Conservation (phyloP, 2,888 invertebrate genomes). For the Hecatera dysodea region DNA sequence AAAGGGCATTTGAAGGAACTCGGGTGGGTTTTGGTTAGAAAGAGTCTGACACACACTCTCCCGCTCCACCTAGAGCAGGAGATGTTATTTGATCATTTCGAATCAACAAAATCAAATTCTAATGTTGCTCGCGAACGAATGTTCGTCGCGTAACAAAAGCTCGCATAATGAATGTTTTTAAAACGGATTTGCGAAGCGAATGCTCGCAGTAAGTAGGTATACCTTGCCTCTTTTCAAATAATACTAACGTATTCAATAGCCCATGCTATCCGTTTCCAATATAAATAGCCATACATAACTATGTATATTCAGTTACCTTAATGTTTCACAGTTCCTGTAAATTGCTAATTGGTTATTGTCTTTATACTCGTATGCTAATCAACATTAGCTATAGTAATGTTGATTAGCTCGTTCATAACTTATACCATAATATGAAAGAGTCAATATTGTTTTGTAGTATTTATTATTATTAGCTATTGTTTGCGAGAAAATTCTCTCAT, state of each 20-base stretch:
- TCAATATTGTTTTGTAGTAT: neutral
- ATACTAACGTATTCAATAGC: neutral
- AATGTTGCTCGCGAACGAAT: neutral
- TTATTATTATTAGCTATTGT: conserved; percentile 6
- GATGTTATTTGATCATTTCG: no score
- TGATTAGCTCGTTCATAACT: conserved; percentile 33
- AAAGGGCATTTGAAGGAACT: no score
- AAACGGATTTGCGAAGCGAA: neutral
- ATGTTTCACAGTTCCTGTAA: neutral
- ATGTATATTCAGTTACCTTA: conserved; percentile 5
- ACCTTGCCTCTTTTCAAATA: conserved; percentile 7
- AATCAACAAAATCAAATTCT: no score
- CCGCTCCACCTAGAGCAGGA: no score
- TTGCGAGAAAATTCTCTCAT: neutral
- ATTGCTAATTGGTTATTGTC: conserved; percentile 46
- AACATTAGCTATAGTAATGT: conserved; percentile 36
- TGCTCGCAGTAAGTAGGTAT: no score
- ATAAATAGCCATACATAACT: neutral
- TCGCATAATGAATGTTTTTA: neutral
- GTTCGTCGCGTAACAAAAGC: neutral
- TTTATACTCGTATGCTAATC: conserved; percentile 36
- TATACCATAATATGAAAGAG: neutral
- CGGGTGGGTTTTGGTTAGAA: no score
- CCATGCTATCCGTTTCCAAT: conserved; percentile 5
- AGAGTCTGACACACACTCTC: no score